Conservation (phyloP, 2,113 vertebrate genomes). For the Pterocles burchelli region DNA sequence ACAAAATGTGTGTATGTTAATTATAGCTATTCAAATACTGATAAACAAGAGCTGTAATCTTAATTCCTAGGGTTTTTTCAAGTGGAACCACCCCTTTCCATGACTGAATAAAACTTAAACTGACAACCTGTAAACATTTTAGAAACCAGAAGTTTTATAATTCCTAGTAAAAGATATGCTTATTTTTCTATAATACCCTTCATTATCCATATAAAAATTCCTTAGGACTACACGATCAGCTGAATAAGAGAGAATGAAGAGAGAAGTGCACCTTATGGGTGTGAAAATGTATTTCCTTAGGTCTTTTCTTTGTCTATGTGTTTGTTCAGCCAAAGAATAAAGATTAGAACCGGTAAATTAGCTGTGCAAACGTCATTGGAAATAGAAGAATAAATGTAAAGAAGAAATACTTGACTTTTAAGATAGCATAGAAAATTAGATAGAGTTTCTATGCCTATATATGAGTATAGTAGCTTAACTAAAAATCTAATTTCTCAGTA, state of each 20-base stretch:
- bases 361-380: not conserved
- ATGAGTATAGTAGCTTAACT: not conserved
- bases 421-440: not conserved
- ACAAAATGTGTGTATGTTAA: not conserved
- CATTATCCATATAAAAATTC: not conserved
- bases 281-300: not conserved
- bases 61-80: not conserved
- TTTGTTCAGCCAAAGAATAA: not conserved
- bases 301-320: not conserved
- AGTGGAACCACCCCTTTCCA: not conserved
- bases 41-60: not conserved
- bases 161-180: not conserved
- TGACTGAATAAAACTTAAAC: not conserved
- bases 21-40: not conserved
- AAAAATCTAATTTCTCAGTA: not conserved
- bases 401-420: not conserved
- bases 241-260: not conserved
- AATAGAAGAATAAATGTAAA: not conserved
- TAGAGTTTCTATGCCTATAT: not conserved
- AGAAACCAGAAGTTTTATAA: not conserved
- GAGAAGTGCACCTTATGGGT: not conserved
- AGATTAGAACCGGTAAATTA: not conserved
- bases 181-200: not conserved
- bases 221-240: not conserved
- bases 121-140: not conserved